A percentile compares a stretch with the other conserved stretches of the same genome.
Conservation (phyloP, 2,113 vertebrate species). For the Catharus fuscescens region DNA sequence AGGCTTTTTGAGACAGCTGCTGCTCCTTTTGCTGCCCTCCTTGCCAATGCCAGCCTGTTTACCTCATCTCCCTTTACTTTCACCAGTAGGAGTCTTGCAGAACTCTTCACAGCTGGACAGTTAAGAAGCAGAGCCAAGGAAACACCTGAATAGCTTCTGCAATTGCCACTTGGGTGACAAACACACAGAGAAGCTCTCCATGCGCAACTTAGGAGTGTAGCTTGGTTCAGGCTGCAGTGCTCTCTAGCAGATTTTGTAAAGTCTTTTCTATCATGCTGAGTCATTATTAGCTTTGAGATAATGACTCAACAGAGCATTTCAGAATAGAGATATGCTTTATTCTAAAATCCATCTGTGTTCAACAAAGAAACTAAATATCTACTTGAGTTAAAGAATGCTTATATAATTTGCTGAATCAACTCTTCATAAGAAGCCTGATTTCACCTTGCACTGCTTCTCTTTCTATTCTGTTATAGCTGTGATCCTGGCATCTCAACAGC, state of each 20-base stretch:
- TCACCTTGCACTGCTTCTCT: background rate
- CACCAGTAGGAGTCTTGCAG: background rate
- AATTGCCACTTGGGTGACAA: background rate
- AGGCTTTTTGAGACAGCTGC: background rate
- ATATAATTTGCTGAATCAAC: background rate
- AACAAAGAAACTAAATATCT: background rate
- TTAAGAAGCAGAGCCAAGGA: background rate
- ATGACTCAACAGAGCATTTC: background rate
- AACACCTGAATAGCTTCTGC: background rate
- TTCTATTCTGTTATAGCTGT: background rate
- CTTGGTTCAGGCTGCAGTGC: background rate
- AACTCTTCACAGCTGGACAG: background rate
- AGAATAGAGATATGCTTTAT: background rate
- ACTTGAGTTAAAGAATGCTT: background rate
- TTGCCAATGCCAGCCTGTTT: background rate
- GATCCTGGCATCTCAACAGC: background rate
- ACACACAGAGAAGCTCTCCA: background rate
- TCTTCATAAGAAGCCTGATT: background rate
- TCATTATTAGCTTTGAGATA: background rate
- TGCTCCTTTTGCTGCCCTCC: background rate
- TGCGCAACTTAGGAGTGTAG: background rate
- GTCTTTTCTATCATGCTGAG: background rate
- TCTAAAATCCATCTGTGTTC: background rate
- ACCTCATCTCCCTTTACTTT: background rate
- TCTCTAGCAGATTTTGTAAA: background rate